A percentile compares a stretch with the other conserved stretches of the same genome.
phyloP scores from a whole-genome alignment of 2,113 vertebrate species.

The Aleadryas rufinucha region DNA sequence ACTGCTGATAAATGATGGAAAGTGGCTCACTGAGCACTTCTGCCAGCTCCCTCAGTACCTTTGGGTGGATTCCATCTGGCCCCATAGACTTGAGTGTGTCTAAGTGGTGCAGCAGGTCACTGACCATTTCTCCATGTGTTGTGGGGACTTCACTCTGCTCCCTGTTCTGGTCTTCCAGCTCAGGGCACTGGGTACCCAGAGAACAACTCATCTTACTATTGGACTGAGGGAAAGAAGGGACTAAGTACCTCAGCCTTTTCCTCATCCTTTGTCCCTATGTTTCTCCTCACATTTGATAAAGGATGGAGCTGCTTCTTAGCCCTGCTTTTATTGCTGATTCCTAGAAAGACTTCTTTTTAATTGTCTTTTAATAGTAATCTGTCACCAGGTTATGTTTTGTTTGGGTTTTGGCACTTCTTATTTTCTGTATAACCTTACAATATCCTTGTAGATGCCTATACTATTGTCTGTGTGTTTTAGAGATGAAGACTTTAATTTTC shows the following conservation, averaged over 20 bases:
- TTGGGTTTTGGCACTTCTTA: neutral
- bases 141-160: neutral
- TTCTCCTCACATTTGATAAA: neutral
- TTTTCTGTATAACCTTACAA: neutral
- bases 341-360: neutral
- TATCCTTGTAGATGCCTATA: neutral
- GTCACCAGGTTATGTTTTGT: neutral
- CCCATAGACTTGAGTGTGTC: neutral
- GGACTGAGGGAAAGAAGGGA: neutral
- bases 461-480: neutral
- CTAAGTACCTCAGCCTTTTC: neutral
- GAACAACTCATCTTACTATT: neutral
- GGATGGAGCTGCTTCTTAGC: neutral
- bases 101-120: neutral
- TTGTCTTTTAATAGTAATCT: neutral
- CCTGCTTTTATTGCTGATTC: neutral
- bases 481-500: neutral
- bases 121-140: neutral
- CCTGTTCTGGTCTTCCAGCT: neutral
- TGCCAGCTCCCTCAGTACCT: neutral
- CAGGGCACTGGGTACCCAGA: too few relatives aligned
- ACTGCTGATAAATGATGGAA: neutral
- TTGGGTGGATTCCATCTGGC: neutral
- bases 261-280: neutral
- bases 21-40: accelerated